These are phyloP conservation scores for Muraenolepis orangiensis DNA, from an alignment of 2,797 vertebrate genomes.

Conservation along the genomic window DNA sequence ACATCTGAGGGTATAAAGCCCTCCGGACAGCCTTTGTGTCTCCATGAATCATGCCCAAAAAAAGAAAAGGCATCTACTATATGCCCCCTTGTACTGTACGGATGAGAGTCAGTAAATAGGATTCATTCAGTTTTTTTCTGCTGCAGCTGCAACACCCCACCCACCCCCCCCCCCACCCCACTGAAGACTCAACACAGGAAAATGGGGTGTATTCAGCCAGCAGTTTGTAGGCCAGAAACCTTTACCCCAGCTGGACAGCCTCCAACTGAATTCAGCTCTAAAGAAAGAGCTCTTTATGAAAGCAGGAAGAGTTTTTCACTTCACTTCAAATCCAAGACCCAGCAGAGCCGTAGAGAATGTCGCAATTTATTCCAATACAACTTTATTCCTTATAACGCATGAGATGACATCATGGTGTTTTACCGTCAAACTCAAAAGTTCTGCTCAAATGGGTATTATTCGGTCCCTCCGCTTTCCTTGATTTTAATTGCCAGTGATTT, in stretches of 20 bases:
- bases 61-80: not conserved
- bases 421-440: not conserved
- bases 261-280: slow-evolving; percentile 44
- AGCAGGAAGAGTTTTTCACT: slow-evolving; percentile 18
- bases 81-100: not conserved
- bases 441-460: not conserved
- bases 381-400: too few relatives aligned
- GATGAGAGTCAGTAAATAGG: not conserved
- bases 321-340: slow-evolving; percentile 8
- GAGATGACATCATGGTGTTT: too few relatives aligned
- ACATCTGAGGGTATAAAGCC: not conserved
- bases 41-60: not conserved
- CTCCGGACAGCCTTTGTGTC: not conserved
- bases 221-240: slow-evolving; percentile 18
- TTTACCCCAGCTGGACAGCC: slow-evolving; percentile 47
- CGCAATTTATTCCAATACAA: not conserved
- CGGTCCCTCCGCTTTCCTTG: slow-evolving; percentile 22
- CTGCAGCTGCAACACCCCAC: not conserved
- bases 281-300: slow-evolving; percentile 41
- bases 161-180: too few relatives aligned
- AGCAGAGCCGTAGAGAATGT: not conserved
- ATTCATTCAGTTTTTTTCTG: not conserved
- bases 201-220: not conserved
- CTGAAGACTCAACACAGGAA: not conserved
- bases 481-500: slow-evolving; percentile 62